Evolutionary conservation across 2,113 vertebrate species (phyloP), one percentile per base, ranked within the genome.

Genomic region (Chaenogobius annularis): DNA sequence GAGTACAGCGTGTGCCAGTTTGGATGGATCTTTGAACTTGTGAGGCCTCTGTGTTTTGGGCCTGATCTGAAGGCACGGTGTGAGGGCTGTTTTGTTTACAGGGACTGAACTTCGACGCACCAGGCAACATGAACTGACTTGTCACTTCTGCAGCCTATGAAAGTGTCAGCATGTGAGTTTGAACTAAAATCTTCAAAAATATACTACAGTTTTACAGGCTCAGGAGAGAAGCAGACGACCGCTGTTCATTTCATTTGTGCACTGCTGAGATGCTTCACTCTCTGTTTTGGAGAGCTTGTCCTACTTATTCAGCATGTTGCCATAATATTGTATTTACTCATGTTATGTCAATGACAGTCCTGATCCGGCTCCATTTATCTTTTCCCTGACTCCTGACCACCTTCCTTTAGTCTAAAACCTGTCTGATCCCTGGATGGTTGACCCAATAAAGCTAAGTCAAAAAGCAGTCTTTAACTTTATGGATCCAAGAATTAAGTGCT

Each of bases 21-120:
- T 40, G 37, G 37, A 46, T 46, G 44, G 44, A 79, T 37, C 70
- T 81, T 77, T 88, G 68, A 86, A 79, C 81, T 82, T 17, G 40
- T 65, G 52, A 66, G 55, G 56, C 77, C 17, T 19, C 55, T 66
- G 35, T 77, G 65, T 47, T 75, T 55, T 17, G n/a, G 65, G 63
- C 69, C 69, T 26, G 58, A 74, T 79, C 37, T 40, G 37, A 40
- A 40, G 37, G 37, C 37, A 9, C 37, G 37, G 37, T 40, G 37
- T 40, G 37, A 40, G 37, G 37, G 55, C 31, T 37, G 56, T 26
- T 73, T 70, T 76, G 54, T 85, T 78, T 58, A 68, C 62, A 37
- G 7, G 7, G 46, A 61, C 35, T 56, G 70, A 59, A 50, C 68
- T 48, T 37, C 63, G 19, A 23, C 37, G 66, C 47, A 19, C 35